Evolutionary conservation across 2,797 vertebrate genomes (phyloP), one percentile per base, ranked within the genome.

Genomic region (Morelia viridis): DNA sequence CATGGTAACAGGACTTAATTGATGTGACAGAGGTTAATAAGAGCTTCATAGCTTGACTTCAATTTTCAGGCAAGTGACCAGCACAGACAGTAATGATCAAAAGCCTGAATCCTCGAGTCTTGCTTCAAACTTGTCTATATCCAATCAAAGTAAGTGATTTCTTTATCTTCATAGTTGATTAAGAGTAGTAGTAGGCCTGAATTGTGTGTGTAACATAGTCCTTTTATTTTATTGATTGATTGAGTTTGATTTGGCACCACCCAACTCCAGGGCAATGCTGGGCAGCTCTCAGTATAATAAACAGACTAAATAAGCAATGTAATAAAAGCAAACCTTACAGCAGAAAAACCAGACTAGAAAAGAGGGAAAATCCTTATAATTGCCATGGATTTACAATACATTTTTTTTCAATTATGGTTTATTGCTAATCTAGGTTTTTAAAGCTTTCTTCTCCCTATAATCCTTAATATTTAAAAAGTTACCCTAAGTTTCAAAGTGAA

Each of bases 61-160:
- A 83, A 97, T 88, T 96, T 88, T 92, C 94, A 98, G 98, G 96
- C 97, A 98, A 89, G 96, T 97, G 94, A 97, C 96, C 96, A 98
- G 89, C n/a, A 92, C 98, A 6, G 98, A 98, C 90, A 95, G 95
- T 50, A 96, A 94, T 11, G 98, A 97, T 93, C 97, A 98, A 94
- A 98, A 97, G 92, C 95, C 98, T 12, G 98, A 98, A 95, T 97
- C 97, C 71, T 96, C 97, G 96, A 98, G 97, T 24, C 97, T 98
- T 91, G 96, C 96, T 19, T 96, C 99, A 94, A 98, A 98, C 93
- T 96, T 97, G 60, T 92, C 97, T 93, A 98, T 98, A 87, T 98
- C 98, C 28, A 97, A 97, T 95, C 96, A 98, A 96, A 98, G 99
- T 99, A 91, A 97, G 98, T 96, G 95, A 86, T 41, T 35, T 31